Base-by-base conservation (phyloP, 2,888 invertebrate species). In the Cyaniris semiargus region DNA sequence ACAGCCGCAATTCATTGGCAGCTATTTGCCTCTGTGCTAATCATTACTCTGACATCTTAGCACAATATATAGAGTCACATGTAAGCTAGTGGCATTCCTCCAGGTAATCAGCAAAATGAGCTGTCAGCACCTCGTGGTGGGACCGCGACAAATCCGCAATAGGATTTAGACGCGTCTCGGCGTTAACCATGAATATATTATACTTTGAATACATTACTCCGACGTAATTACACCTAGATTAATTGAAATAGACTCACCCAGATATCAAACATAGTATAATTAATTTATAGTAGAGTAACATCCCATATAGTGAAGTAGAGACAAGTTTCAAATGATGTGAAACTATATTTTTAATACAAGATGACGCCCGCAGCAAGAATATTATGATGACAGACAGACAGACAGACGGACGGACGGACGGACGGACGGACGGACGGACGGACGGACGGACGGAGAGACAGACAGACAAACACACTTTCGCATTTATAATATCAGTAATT, bases 181-280 rank as follows among this genome's bases (percentile, higher is more conserved):
- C 66, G 60, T 60, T 23, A 21, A 27, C 66, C 6, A 66, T 66
- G 66, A 27, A 66, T 66, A 66, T 66, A 60, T 60, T 60, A 60
- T 60, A 60, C 8, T 66, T 66, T 66, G 66, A 66, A 66, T 66
- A 66, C 10, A 23, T 60, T 60, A 23, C 15, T 27, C 6, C 27
- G 15, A 66, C 18, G 23, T 66, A 66, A 66, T 66, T 66, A 66
- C 27, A 13, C 27, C 27, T 31, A 31, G 15, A 66, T 66, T 66
- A 31, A 66, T 66, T 66, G 66, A 66, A 31, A 66, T 23, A 60
- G 8, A 23, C 23, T 23, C 66, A 27, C 27, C 23, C 5, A 60
- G 8, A 58, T 23, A 23, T 23, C 23, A 10, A 13, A 13, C 23
- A 23, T 15, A 3, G 8, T 58, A 5, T 58, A 10, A 60, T 8